Conservation (phyloP, 2,888 invertebrate species). For the Oegoconia quadripuncta region DNA sequence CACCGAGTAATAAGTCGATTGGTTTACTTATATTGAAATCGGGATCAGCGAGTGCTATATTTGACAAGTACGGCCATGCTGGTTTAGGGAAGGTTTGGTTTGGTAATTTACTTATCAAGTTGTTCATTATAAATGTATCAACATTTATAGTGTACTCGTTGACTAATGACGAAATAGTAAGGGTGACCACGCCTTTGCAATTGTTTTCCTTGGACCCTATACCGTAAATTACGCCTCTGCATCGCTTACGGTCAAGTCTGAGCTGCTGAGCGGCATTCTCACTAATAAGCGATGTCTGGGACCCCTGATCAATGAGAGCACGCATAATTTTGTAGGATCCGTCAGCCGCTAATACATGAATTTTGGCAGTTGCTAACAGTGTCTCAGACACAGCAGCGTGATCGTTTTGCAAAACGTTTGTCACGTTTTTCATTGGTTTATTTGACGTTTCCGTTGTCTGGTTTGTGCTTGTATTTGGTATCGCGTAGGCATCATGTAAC, state of each 20-base stretch:
- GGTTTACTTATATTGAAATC: too few species aligned
- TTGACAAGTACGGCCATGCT: slow-evolving; percentile 15
- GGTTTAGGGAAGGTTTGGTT: slow-evolving; percentile 16
- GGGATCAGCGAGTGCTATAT: slow-evolving; percentile 20
- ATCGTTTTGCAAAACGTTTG: slow-evolving; percentile 1
- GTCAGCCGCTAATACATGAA: slow-evolving; percentile 4
- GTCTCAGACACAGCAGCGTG: slow-evolving; percentile 2
- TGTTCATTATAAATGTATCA: slow-evolving; percentile 9
- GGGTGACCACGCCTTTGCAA: slow-evolving; percentile 6
- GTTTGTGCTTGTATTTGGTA: too few species aligned
- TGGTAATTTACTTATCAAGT: too few species aligned
- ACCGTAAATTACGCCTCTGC: slow-evolving; percentile 3
- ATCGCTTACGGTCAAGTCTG: neutral
- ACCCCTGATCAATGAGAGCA: slow-evolving; percentile 12
- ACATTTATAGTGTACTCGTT: neutral
- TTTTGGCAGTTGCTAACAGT: slow-evolving; percentile 8
- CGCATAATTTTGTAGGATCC: too few species aligned
- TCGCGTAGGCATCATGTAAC: neutral
- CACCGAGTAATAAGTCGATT: too few species aligned
- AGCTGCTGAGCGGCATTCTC: slow-evolving; percentile 12
- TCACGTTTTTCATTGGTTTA: neutral
- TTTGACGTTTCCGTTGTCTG: neutral
- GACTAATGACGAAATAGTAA: neutral
- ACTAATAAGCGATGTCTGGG: slow-evolving; percentile 12
- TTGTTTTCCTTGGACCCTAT: slow-evolving; percentile 9